Evolutionary conservation across 1,140 invertebrate species (phyloP).

Genomic region (Saccostrea echinata): DNA sequence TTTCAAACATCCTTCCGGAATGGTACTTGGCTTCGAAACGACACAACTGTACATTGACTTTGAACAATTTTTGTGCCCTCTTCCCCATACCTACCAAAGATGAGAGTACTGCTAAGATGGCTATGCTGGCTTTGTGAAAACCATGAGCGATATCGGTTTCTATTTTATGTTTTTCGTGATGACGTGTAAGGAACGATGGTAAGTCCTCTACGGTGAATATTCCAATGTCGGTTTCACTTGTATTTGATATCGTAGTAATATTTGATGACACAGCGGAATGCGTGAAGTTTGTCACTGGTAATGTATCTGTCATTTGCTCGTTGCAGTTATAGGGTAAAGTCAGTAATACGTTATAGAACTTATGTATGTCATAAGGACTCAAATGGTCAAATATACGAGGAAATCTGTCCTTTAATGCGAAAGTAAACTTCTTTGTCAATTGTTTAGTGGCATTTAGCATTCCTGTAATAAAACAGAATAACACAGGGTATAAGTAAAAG

Average conservation of each 20-base stretch:
- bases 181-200: slow-evolving; percentile 50
- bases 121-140: slow-evolving; percentile 61
- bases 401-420: slow-evolving; percentile 33
- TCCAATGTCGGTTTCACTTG: neutral
- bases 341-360: slow-evolving; percentile 56
- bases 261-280: neutral
- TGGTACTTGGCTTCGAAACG: too few species aligned
- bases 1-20: too few species aligned
- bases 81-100: slow-evolving; percentile 52
- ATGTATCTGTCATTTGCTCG: slow-evolving; percentile 23
- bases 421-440: slow-evolving; percentile 56
- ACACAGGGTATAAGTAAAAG: too few species aligned
- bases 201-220: slow-evolving; percentile 47
- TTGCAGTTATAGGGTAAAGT: neutral
- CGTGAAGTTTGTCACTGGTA: slow-evolving; percentile 25
- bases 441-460: slow-evolving; percentile 59
- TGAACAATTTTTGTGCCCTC: too few species aligned
- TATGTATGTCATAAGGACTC: slow-evolving; percentile 48
- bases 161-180: slow-evolving; percentile 45
- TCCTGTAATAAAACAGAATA: slow-evolving; percentile 41
- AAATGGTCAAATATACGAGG: slow-evolving; percentile 41
- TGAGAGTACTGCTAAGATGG: slow-evolving; percentile 53
- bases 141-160: slow-evolving; percentile 53
- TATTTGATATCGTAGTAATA: neutral
- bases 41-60: too few species aligned